Evolutionary conservation across 2,888 invertebrate species (phyloP).

Genomic region (Chrysotoxum bicinctum): DNA sequence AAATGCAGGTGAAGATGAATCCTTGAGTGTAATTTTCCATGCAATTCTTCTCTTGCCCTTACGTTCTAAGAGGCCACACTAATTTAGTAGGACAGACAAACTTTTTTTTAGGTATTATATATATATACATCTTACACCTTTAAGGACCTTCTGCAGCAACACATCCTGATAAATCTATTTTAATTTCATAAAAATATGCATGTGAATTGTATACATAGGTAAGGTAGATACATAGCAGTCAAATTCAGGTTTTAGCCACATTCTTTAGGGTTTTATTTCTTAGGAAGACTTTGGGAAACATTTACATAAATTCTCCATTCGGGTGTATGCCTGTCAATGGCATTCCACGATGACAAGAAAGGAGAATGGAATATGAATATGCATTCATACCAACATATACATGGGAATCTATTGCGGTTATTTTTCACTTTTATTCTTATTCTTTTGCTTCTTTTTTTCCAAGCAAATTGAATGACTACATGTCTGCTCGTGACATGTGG

Average conservation of each 20-base stretch:
- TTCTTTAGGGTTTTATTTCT: conserved; percentile 17
- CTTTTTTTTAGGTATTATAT: not conserved
- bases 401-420: conserved; percentile 59
- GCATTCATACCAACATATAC: not conserved
- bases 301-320: conserved; percentile 2
- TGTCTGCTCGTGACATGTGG: conserved; percentile 50
- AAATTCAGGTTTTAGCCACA: conserved; percentile 12
- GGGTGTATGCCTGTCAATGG: conserved; percentile 52
- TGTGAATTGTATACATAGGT: not conserved
- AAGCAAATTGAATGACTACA: conserved; percentile 47
- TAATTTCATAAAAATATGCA: conserved; percentile 31
- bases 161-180: conserved; percentile 33
- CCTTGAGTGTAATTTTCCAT: conserved; percentile 52
- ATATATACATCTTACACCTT: not conserved
- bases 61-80: conserved; percentile 34
- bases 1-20: conserved; percentile 64
- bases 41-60: conserved; percentile 26
- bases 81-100: conserved; percentile 36
- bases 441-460: not conserved
- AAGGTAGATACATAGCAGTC: not conserved
- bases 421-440: conserved; percentile 26
- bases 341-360: conserved; percentile 39
- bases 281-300: not conserved
- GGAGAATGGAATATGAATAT: conserved; percentile 4
- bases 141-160: conserved; percentile 1